Evolutionary conservation across 2,888 invertebrate species (phyloP).

Genomic region (Troilus luridus): DNA sequence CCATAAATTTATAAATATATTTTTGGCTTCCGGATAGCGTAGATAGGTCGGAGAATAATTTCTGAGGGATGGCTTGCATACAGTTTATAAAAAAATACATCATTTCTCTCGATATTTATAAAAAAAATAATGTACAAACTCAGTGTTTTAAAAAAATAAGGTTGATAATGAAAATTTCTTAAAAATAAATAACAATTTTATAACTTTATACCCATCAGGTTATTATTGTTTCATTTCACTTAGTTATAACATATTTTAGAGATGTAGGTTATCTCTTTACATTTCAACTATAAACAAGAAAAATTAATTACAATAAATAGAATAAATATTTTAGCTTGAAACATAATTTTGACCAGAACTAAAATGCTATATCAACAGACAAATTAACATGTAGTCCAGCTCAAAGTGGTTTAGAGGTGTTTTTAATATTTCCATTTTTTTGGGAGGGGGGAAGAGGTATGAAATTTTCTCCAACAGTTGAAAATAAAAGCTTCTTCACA

Average conservation of each 20-base stretch:
- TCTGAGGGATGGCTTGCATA: slow-evolving; percentile 27
- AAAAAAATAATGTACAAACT: slow-evolving; percentile 25
- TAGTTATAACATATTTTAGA: background rate
- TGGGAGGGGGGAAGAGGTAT: background rate
- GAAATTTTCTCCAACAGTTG: background rate
- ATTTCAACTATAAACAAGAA: background rate
- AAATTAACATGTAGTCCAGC: background rate
- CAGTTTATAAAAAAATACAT: slow-evolving; percentile 45
- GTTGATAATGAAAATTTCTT: slow-evolving; percentile 42
- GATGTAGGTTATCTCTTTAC: background rate
- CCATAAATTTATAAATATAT: slow-evolving; percentile 58
- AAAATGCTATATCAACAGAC: background rate
- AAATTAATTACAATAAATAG: background rate
- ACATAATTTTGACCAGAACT: background rate
- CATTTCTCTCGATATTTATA: slow-evolving; percentile 39
- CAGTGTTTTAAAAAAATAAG: slow-evolving; percentile 23
- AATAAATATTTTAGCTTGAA: background rate
- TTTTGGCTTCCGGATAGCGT: slow-evolving; percentile 58
- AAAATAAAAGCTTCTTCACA: background rate
- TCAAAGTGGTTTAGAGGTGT: background rate
- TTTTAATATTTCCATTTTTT: background rate
- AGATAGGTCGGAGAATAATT: slow-evolving; percentile 63
- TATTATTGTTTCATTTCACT: slow-evolving; percentile 30
- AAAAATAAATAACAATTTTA: slow-evolving; percentile 32
- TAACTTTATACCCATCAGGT: background rate